These are phyloP conservation scores for Campaea margaritaria DNA, from an alignment of 2,888 invertebrate genomes.

Conservation along the genomic window DNA sequence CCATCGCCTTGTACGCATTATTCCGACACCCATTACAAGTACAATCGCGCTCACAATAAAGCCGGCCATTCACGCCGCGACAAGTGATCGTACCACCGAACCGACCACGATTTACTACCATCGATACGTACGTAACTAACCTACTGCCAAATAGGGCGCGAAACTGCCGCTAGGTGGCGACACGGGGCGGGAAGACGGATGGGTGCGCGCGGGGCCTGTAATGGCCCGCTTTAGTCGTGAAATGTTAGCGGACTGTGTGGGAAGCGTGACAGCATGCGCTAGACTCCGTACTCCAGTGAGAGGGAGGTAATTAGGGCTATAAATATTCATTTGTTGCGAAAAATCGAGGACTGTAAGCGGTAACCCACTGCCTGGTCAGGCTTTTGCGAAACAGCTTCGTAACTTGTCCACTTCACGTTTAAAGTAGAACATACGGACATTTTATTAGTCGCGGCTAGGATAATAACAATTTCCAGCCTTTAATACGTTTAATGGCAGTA, in stretches of 20 bases:
- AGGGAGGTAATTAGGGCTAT: constrained; percentile 33
- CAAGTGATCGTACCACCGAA: constrained; percentile 47
- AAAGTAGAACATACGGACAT: not conserved
- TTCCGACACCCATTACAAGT: constrained; percentile 30
- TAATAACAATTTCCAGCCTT: not conserved
- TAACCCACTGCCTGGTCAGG: not conserved
- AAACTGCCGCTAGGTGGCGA: constrained; percentile 31
- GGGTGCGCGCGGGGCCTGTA: constrained; percentile 45
- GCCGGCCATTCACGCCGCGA: constrained; percentile 50
- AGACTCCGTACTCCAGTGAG: not conserved
- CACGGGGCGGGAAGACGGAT: constrained; percentile 48
- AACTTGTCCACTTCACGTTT: not conserved
- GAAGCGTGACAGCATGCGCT: constrained; percentile 36
- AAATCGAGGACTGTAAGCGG: constrained; percentile 8
- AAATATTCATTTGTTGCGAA: constrained; percentile 34
- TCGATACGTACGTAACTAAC: constrained; percentile 55
- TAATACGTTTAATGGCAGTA: not conserved
- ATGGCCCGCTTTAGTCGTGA: constrained; percentile 52
- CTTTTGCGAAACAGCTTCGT: not conserved
- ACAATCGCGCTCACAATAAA: constrained; percentile 49
- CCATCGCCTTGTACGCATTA: constrained; percentile 34
- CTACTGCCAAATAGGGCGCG: constrained; percentile 52
- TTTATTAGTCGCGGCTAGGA: not conserved
- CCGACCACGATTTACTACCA: constrained; percentile 54
- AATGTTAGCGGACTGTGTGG: constrained; percentile 54